These are phyloP conservation scores for Dufourea novaeangliae DNA, from an alignment of 1,140 invertebrate species.

Conservation along the genomic window DNA sequence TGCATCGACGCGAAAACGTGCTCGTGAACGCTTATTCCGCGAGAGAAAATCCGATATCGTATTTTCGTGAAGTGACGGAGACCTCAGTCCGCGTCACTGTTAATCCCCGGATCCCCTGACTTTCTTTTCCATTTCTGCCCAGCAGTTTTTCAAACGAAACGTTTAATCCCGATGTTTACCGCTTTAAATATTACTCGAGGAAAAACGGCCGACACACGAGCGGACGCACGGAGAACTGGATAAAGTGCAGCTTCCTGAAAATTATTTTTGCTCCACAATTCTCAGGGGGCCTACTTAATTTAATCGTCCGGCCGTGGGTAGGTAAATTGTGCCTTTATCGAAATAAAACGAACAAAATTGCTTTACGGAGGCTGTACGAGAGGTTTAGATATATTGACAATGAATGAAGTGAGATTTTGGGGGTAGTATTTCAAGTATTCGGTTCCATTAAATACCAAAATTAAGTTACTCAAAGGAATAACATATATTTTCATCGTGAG, in stretches of 20 bases:
- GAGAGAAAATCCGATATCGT: conserved; percentile 34
- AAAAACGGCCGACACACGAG: background rate
- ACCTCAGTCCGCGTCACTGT: conserved; percentile 15
- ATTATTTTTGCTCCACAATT: background rate
- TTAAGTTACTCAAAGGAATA: background rate
- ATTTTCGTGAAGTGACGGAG: background rate
- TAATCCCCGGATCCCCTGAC: conserved; percentile 14
- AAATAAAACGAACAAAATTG: too few species aligned
- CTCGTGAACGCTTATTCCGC: conserved; percentile 16
- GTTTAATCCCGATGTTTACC: background rate
- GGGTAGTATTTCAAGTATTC: too few species aligned
- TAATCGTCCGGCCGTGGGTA: background rate
- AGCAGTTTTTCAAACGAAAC: background rate
- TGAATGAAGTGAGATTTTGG: too few species aligned
- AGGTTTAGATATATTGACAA: too few species aligned
- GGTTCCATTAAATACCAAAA: background rate
- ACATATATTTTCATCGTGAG: background rate
- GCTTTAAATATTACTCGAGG: background rate
- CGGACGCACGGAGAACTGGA: background rate
- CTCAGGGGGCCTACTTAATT: background rate
- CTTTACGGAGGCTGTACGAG: too few species aligned
- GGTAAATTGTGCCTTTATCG: background rate
- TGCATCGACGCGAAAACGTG: conserved; percentile 20
- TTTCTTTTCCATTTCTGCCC: background rate
- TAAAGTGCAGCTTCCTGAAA: background rate